Conservation (phyloP, 2,113 vertebrate genomes). For the Dicentrarchus labrax region DNA sequence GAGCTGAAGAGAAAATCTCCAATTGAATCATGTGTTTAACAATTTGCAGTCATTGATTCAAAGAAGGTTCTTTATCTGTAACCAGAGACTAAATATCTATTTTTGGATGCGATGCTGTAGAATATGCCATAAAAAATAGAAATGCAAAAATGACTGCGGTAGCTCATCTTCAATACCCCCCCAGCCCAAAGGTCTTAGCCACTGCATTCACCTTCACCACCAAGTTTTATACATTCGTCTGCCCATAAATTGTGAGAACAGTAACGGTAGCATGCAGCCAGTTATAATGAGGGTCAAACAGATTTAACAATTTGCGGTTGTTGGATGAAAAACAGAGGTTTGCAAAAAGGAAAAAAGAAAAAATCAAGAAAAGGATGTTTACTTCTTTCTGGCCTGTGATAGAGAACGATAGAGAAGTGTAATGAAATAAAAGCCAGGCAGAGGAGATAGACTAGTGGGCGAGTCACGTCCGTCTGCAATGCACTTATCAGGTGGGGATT, state of each 20-base stretch:
- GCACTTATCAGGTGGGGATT: conserved; percentile 81
- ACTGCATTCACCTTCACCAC: background rate
- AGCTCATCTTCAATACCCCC: background rate
- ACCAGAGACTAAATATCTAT: background rate
- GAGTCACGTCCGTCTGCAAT: conserved; percentile 69
- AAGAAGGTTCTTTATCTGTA: background rate
- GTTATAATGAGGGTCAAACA: background rate
- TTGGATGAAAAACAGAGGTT: conserved; percentile 22
- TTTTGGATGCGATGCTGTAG: background rate
- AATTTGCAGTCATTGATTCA: background rate
- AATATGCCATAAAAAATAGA: conserved; percentile 2
- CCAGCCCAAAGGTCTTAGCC: background rate
- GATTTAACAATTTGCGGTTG: conserved; percentile 41
- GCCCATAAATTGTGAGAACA: background rate
- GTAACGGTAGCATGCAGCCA: too few relatives aligned
- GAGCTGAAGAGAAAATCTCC: background rate
- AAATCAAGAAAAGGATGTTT: conserved; percentile 54
- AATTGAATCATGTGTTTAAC: background rate
- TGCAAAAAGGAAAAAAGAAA: conserved; percentile 4
- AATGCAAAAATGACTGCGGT: background rate
- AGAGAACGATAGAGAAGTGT: conserved; percentile 55
- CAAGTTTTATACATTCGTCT: background rate
- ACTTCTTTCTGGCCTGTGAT: conserved; percentile 43
- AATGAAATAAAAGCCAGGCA: conserved; percentile 73
- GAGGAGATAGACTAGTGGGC: conserved; percentile 54